These are phyloP conservation scores for Saccostrea glomerata DNA, from an alignment of 1,140 invertebrate genomes.

Conservation along the genomic window DNA sequence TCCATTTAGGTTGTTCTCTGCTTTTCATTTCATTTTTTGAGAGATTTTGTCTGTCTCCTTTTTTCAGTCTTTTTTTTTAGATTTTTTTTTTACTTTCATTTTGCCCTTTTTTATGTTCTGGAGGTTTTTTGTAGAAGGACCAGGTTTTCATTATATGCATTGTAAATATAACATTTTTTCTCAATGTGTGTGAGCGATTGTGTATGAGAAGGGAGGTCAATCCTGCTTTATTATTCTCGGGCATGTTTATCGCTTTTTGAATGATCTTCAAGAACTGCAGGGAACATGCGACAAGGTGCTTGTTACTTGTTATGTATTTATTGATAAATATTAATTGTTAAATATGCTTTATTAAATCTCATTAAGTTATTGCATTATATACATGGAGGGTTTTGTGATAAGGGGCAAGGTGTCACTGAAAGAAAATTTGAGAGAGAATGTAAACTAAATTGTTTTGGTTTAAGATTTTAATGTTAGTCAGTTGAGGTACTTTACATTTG, in stretches of 20 bases:
- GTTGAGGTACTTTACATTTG: background rate
- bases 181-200: background rate
- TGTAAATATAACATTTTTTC: conserved; percentile 7
- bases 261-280: conserved; percentile 7
- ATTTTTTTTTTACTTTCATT: conserved; percentile 34
- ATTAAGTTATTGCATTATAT: conserved; percentile 26
- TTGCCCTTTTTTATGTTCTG: background rate
- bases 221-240: conserved; percentile 19
- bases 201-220: background rate
- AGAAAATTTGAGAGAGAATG: background rate
- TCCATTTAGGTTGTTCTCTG: conserved; percentile 34
- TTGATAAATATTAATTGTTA: conserved; percentile 31
- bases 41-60: conserved; percentile 20
- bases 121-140: conserved; percentile 1
- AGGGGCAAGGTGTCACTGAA: background rate
- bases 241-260: conserved; percentile 14
- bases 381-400: conserved; percentile 7
- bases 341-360: conserved; percentile 16
- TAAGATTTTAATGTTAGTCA: background rate
- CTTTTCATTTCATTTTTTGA: conserved; percentile 39
- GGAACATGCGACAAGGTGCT: conserved; percentile 12
- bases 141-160: conserved; percentile 7
- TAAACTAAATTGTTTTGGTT: background rate
- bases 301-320: conserved; percentile 29
- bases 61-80: background rate